Evolutionary conservation across 1,140 invertebrate genomes (phyloP).

Genomic region (Campoletis sonorensis): DNA sequence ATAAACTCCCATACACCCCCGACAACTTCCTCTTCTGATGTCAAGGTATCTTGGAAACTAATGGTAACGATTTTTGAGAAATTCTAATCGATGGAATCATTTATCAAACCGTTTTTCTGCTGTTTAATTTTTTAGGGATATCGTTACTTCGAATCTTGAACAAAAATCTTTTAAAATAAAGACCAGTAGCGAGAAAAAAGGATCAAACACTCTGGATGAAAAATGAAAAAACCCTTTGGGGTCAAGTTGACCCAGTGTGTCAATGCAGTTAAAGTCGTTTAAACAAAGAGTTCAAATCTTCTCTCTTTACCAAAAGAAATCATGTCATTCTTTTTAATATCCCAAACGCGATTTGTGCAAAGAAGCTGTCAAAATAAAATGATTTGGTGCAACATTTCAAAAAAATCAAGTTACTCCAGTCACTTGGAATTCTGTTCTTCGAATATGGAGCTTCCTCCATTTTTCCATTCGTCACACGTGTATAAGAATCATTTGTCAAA

Average conservation of each 20-base stretch:
- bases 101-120: no score
- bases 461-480: background rate
- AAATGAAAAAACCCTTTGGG: no score
- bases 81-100: no score
- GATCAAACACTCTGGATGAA: no score
- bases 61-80: background rate
- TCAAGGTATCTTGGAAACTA: background rate
- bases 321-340: background rate
- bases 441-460: background rate
- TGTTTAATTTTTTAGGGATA: background rate
- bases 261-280: no score
- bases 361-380: constrained; percentile 63
- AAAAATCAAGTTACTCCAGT: background rate
- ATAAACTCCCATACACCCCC: no score
- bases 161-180: background rate
- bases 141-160: background rate
- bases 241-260: no score
- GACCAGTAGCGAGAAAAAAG: background rate
- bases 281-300: background rate
- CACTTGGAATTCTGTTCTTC: background rate
- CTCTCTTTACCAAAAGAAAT: background rate
- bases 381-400: background rate
- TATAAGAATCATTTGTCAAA: background rate
- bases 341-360: background rate
- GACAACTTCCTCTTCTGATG: background rate